Base-by-base conservation (phyloP, 2,113 vertebrate species). In the Melanocharis versteri region DNA sequence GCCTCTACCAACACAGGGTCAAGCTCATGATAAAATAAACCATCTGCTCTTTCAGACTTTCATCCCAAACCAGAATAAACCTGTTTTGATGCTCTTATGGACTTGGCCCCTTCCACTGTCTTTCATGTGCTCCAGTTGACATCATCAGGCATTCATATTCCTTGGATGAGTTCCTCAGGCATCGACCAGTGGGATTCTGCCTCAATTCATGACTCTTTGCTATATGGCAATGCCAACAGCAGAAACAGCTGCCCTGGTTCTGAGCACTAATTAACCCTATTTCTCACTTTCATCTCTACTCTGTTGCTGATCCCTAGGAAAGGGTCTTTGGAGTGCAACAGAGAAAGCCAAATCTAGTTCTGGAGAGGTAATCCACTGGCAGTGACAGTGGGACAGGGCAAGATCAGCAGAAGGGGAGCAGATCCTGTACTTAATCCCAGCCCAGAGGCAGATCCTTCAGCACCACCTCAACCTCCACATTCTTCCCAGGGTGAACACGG, bases 41-140 rank as follows among this genome's bases (percentile, higher is more conserved):
- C 51, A 73, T 33, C 44, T 83, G 54, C 33, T 94, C 40, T 79
- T 78, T 80, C 71, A 83, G 44, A 83, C 53, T 83, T 92, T 37
- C 44, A 91, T 51, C 76, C 44, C 60, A 78, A 94, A 94, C 51
- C 39, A 78, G 48, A 93, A 56, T 68, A 92, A 95, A 81, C n/a
- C 37, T 76, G 10, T 90, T 92, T 30, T 56, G 83, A 93, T 83
- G 51, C 51, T 77, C 23, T 58, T 56, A 23, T 39, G 28, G 60
- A 77, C 40, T 89, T 88, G 68, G 26, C 61, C 78, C 37, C 40
- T 90, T 93, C 72, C 45, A 48, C 61, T 56, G 14, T 57, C 64
- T 80, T 93, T 89, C 69, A 64, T 30, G 26, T 44, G 75, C 77
- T 96, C 73, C 78, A 83, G 33, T 13, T 90, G 92, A 78, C 65